These are phyloP conservation scores for Caenorhabditis sp. DNA, from an alignment of 2,888 invertebrate genomes.

Conservation along the genomic window DNA sequence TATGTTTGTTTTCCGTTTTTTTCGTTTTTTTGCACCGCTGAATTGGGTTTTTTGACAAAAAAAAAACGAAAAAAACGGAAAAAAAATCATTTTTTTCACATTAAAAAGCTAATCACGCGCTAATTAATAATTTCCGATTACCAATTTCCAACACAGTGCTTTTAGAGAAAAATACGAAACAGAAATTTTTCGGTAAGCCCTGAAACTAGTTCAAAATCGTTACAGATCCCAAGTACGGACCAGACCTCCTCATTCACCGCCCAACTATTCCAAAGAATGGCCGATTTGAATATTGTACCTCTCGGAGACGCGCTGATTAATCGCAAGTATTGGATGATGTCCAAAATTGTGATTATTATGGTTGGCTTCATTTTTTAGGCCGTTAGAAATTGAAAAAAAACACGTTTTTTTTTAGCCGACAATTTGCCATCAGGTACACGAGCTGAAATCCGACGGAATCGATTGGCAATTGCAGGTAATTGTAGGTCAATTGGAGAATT, in stretches of 20 bases:
- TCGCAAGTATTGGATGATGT: constrained; percentile 54
- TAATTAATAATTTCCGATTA: too few species aligned
- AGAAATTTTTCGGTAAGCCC: too few species aligned
- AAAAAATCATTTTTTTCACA: neutral
- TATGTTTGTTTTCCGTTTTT: too few species aligned
- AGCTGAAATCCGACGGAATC: constrained; percentile 48
- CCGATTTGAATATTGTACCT: constrained; percentile 34
- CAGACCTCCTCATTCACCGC: neutral
- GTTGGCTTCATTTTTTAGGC: neutral
- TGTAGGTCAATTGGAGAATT: too few species aligned
- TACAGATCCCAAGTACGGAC: constrained; percentile 34
- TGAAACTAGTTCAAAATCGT: too few species aligned
- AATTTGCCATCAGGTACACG: constrained; percentile 36
- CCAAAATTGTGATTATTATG: constrained; percentile 51
- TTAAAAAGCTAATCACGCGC: neutral
- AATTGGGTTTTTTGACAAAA: neutral
- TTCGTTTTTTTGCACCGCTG: too few species aligned
- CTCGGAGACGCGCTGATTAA: constrained; percentile 35
- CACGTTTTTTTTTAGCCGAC: constrained; percentile 32
- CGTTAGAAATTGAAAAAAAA: neutral
- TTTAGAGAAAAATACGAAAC: neutral
- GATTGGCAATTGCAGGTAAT: constrained; percentile 43
- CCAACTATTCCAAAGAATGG: constrained; percentile 12
- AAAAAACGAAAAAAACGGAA: neutral
- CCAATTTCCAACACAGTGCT: too few species aligned